Base-by-base conservation (phyloP, 2,888 invertebrate genomes). In the Chymomyza caudatula region DNA sequence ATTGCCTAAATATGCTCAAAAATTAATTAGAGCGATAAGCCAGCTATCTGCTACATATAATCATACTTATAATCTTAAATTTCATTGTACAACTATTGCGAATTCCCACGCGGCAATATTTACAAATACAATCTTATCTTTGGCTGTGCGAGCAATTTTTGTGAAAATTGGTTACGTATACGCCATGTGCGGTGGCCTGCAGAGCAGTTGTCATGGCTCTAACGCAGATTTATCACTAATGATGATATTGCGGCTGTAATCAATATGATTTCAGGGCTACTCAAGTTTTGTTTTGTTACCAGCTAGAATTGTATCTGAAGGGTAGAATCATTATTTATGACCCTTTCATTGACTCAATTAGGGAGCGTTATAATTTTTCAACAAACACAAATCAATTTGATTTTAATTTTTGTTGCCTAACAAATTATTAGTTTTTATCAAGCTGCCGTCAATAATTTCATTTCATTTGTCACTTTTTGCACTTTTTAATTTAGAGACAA, bases 331-430 rank as follows among this genome's bases (percentile, higher is more conserved):
- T 44, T 8, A 37, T 49, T 37, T 20, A 15, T 52, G 67, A 42
- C 54, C 20, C 17, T 42, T 65, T 65, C 55, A 78, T 81, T 81
- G 82, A 56, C 65, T 69, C 77, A 81, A 79, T 84, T 81, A 74
- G 42, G 54, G 25, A 25, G 64, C 51, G 60, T 65, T 37, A 29
- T 29, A 29, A 29, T 29, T 29, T 29, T 29, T 8, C 29, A 29
- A 25, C n/a, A n/a, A 25, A 37, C 29, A 37, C 29, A 37, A 37
- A 37, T 37, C 29, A 37, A 37, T 37, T 37, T 37, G n/a, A 37
- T 37, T 37, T 11, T 37, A 37, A 37, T 37, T 37, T 37, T 37
- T 37, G 29, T 37, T 37, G 29, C 29, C 2, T 11, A 37, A 25
- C 29, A 37, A 37, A 37, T 37, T 8, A 37, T 37, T 37, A 37